Evolutionary conservation across 2,888 invertebrate species (phyloP).

Genomic region (Athalia cordata): DNA sequence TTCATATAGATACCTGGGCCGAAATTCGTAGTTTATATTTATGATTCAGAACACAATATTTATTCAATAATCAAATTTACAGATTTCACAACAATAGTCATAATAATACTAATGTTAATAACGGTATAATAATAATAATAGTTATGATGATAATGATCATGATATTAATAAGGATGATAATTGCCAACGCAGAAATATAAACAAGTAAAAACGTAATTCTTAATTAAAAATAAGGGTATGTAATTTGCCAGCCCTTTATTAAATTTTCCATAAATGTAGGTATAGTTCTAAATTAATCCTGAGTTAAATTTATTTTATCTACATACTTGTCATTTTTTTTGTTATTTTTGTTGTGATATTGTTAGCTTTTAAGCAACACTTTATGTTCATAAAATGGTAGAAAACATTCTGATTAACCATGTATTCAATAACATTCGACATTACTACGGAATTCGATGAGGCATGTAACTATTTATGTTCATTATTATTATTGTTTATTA

Average conservation of each 20-base stretch:
- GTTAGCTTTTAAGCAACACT: slow-evolving; percentile 7
- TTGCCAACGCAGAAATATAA: no score
- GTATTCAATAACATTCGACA: slow-evolving; percentile 6
- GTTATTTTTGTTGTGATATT: slow-evolving; percentile 1
- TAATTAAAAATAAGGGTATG: neutral
- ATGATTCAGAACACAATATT: slow-evolving; percentile 30
- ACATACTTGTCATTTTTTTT: neutral
- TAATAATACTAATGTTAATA: neutral
- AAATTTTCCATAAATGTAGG: neutral
- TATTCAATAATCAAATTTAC: slow-evolving; percentile 35
- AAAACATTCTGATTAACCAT: slow-evolving; percentile 21
- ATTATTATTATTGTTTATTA: neutral
- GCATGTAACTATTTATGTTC: neutral
- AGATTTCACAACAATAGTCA: slow-evolving; percentile 18
- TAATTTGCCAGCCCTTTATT: neutral
- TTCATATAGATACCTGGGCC: no score
- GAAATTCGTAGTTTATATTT: neutral
- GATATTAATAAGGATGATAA: no score
- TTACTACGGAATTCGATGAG: slow-evolving; percentile 13
- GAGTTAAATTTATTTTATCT: slow-evolving; percentile 15
- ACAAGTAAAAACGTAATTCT: no score
- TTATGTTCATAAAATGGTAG: slow-evolving; percentile 24
- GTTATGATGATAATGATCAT: no score
- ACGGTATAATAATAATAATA: slow-evolving; percentile 9
- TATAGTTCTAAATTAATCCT: slow-evolving; percentile 25